A percentile compares a stretch with the other conserved stretches of the same genome.
Conservation (phyloP, 2,113 vertebrate genomes). For the Tragelaphus scriptus region DNA sequence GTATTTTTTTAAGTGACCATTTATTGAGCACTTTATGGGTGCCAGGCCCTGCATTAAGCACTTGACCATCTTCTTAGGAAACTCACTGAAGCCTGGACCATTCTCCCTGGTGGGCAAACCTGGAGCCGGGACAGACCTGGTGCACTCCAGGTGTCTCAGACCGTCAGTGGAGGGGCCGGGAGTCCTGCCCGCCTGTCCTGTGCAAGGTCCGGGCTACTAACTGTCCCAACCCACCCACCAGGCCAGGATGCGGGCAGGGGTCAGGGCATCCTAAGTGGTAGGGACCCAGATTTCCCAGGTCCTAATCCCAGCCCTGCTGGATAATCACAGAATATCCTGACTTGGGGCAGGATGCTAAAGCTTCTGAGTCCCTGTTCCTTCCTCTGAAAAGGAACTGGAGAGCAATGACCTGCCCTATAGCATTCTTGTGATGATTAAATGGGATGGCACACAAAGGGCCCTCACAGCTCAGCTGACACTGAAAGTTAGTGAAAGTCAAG, state of each 20-base stretch:
- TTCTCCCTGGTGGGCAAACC: not conserved
- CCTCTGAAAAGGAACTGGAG: not conserved
- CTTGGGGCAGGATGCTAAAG: not conserved
- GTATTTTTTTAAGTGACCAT: not conserved
- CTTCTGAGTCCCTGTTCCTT: not conserved
- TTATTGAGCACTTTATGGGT: not conserved
- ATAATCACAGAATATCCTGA: not conserved
- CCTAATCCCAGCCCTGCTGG: not conserved
- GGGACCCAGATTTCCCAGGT: not conserved
- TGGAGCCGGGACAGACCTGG: not conserved
- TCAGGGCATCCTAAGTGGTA: not conserved
- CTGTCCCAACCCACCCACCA: not conserved
- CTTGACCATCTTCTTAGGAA: rapidly evolving
- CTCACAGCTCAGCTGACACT: rapidly evolving
- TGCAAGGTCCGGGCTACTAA: not conserved
- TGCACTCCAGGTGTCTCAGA: rapidly evolving
- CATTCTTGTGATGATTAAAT: rapidly evolving
- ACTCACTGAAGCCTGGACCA: not conserved
- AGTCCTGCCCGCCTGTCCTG: not conserved
- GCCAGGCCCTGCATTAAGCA: rapidly evolving
- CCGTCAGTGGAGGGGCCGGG: rapidly evolving
- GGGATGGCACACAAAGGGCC: rapidly evolving
- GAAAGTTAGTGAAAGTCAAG: too few species aligned
- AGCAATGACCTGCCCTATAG: rapidly evolving
- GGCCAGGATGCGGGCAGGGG: not conserved